These are phyloP conservation scores for Taenioides sp. DNA, from an alignment of 2,797 vertebrate genomes.

Conservation along the genomic window DNA sequence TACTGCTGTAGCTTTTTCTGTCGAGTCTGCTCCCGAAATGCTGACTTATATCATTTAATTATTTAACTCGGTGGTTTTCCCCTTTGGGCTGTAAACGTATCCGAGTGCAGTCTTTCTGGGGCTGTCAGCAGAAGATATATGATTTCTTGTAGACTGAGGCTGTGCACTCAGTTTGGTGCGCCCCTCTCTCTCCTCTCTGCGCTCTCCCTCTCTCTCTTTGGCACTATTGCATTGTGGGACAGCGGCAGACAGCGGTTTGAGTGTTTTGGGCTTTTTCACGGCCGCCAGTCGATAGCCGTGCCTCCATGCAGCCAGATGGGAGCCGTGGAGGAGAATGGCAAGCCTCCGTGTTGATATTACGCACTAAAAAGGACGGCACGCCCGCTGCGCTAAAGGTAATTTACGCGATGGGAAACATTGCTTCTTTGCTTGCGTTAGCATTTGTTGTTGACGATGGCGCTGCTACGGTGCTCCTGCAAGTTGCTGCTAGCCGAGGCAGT, in stretches of 20 bases:
- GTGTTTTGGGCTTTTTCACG: slow-evolving; percentile 1
- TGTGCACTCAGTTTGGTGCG: slow-evolving; percentile 6
- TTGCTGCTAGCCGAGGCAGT: slow-evolving; percentile 53
- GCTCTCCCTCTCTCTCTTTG: slow-evolving; percentile 38
- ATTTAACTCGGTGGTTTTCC: neutral
- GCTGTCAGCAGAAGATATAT: slow-evolving; percentile 1
- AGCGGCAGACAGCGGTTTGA: slow-evolving; percentile 53
- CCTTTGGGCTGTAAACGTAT: neutral
- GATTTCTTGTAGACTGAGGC: slow-evolving; percentile 13
- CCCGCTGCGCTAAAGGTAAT: slow-evolving; percentile 51
- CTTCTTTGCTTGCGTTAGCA: neutral
- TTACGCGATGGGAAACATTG: neutral
- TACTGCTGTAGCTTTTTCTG: neutral
- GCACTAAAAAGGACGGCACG: slow-evolving; percentile 14
- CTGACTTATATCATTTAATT: slow-evolving; percentile 6
- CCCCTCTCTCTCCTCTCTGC: slow-evolving; percentile 27
- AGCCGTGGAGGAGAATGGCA: slow-evolving; percentile 64
- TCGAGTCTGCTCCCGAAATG: neutral
- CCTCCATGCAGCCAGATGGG: slow-evolving; percentile 44
- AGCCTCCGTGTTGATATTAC: slow-evolving; percentile 41
- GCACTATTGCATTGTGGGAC: slow-evolving; percentile 72
- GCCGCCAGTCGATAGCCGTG: slow-evolving; percentile 43
- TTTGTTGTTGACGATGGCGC: slow-evolving; percentile 24
- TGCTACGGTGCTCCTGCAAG: slow-evolving; percentile 14
- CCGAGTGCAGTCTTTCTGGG: neutral